Evolutionary conservation across 1,140 invertebrate genomes (phyloP).

Genomic region (Holotrichia oblita): DNA sequence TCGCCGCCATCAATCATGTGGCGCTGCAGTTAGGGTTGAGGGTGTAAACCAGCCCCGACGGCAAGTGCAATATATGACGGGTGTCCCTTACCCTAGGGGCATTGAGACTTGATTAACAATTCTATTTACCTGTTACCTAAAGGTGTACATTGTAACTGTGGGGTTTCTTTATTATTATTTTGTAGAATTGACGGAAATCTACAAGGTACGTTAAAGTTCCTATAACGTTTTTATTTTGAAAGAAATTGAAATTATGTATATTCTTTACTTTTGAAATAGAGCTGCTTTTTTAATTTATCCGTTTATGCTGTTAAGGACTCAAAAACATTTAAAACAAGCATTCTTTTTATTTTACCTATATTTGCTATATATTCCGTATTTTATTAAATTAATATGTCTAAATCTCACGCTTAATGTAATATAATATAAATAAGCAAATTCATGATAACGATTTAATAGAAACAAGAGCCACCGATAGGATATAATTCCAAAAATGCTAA

Average conservation of each 20-base stretch:
- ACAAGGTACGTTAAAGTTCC: not conserved
- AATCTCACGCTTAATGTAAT: too few relatives aligned
- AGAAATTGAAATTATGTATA: not conserved
- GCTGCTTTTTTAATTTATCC: too few relatives aligned
- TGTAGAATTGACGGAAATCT: not conserved
- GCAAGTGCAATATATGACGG: constrained; percentile 46
- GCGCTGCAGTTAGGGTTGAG: constrained; percentile 37
- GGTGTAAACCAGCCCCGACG: constrained; percentile 38
- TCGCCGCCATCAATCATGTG: constrained; percentile 47
- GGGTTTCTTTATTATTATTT: constrained; percentile 32
- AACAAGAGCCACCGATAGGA: too few relatives aligned
- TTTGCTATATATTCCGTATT: too few relatives aligned
- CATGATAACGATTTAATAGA: too few relatives aligned
- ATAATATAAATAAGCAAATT: too few relatives aligned
- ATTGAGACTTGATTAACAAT: constrained; percentile 40
- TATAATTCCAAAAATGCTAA: too few relatives aligned
- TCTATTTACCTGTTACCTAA: constrained; percentile 41
- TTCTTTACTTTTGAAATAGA: too few relatives aligned
- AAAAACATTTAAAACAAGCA: too few relatives aligned
- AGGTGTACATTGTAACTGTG: constrained; percentile 30
- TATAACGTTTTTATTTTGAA: not conserved
- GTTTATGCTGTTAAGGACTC: too few relatives aligned
- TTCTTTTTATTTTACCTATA: too few relatives aligned
- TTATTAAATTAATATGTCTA: too few relatives aligned
- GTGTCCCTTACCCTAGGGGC: constrained; percentile 34